Base-by-base conservation (phyloP, 2,797 vertebrate species). In the Pangasius djambal region DNA sequence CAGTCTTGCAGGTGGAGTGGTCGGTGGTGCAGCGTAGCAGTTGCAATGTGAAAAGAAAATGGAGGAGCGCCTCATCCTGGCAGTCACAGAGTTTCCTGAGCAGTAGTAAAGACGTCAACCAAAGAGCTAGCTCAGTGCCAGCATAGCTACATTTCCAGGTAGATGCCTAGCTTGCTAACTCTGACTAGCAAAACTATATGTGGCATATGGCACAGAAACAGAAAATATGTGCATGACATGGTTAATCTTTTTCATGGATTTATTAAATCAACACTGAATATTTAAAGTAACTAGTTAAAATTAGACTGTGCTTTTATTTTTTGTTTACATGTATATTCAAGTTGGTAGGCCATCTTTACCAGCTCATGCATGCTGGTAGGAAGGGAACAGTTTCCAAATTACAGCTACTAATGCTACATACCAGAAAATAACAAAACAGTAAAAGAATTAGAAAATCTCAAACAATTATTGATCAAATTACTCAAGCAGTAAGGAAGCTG, bases 401-500 rank as follows among this genome's bases (percentile, higher is more conserved):
- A 52, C n/a, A 78, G 48, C 50, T 57, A 79, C 18, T 55, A 57
- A 57, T 22, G 48, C 13, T 52, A 31, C 13, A n/a, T 31, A 28
- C 50, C 16, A 15, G 6, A n/a, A 50, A 78, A 52, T n/a, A 50
- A n/a, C 13, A 52, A 6, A 78, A 52, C 28, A 52, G 13, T 48
- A 75, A 78, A 50, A 12, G 12, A 50, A 15, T 77, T 15, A 16
- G 72, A 48, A 12, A 77, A 77, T 25, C 40, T 25, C 1, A 50
- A n/a, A 48, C 44, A 55, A 79, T 79, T 79, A 55, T 79, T 79
- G 7, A 55, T 55, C 48, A 78, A 34, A 78, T 78, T 16, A 50
- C 25, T n/a, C 12, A 6, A 78, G 50, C 31, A 31, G 31, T 31
- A 78, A 52, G 28, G 15, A 50, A 79, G 7, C 4, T 55, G 75